Evolutionary conservation across 2,113 vertebrate species (phyloP).

Genomic region (Pipra filicauda): DNA sequence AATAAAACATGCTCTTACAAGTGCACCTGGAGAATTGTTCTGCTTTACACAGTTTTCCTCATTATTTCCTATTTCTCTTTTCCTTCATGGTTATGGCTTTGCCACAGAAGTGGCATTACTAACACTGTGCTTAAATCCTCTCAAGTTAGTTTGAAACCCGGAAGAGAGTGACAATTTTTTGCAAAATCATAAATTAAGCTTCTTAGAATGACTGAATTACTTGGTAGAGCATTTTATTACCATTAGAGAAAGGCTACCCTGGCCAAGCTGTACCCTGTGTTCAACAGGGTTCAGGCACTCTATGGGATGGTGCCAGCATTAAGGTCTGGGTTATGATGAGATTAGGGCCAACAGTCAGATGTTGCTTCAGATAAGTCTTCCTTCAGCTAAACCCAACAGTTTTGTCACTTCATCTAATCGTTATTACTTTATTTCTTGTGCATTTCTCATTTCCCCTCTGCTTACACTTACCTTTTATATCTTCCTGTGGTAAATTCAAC

Average conservation of each 20-base stretch:
- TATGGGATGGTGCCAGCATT: neutral
- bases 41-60: slow-evolving; percentile 6
- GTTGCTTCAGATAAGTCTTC: neutral
- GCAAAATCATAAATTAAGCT: neutral
- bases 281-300: neutral
- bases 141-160: neutral
- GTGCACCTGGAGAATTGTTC: slow-evolving; percentile 11
- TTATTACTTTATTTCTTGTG: neutral
- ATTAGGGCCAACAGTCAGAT: neutral
- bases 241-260: neutral
- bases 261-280: neutral
- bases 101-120: neutral
- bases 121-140: neutral
- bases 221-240: neutral
- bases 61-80: slow-evolving; percentile 28
- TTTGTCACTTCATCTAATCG: neutral
- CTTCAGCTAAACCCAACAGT: neutral
- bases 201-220: neutral
- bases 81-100: slow-evolving; percentile 8
- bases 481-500: neutral
- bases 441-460: neutral
- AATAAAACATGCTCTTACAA: slow-evolving; percentile 29
- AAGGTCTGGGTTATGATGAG: neutral
- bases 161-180: neutral
- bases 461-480: neutral